Conservation (phyloP, 2,888 invertebrate species). For the Pterostichus niger region DNA sequence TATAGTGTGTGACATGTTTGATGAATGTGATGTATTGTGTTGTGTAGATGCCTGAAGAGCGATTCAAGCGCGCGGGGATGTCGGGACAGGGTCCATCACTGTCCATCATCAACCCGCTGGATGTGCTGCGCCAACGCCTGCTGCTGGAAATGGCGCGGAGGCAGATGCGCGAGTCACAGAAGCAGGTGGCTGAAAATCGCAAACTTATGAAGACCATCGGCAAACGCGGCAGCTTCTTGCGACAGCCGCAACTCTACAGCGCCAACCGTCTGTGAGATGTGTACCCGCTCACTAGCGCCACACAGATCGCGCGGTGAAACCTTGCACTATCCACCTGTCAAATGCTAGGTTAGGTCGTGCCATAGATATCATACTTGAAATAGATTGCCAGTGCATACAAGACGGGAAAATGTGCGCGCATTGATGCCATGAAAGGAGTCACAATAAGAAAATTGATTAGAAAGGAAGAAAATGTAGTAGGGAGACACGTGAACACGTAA, state of each 20-base stretch:
- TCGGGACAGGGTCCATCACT: conserved; percentile 82
- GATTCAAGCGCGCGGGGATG: conserved; percentile 73
- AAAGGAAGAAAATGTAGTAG: no score
- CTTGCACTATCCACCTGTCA: neutral
- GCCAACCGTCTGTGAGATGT: conserved; percentile 11
- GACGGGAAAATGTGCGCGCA: neutral
- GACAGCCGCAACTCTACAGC: conserved; percentile 10
- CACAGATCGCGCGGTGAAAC: neutral
- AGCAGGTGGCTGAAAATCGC: conserved; percentile 86
- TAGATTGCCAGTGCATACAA: no score
- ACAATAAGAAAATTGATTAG: no score
- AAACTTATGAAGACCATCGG: conserved; percentile 88
- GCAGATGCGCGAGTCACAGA: conserved; percentile 87
- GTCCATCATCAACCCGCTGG: conserved; percentile 92
- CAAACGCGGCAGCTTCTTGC: conserved; percentile 79
- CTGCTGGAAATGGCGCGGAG: conserved; percentile 90
- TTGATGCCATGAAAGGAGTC: no score
- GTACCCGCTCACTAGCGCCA: neutral
- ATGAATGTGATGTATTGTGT: neutral
- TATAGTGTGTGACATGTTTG: neutral
- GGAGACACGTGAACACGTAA: no score
- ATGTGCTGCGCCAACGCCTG: conserved; percentile 90
- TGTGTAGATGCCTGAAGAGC: conserved; percentile 50
- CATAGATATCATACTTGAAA: no score
- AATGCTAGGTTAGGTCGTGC: no score